These are phyloP conservation scores for Drosophila prosaltans DNA, from an alignment of 1,140 invertebrate genomes.

Conservation along the genomic window DNA sequence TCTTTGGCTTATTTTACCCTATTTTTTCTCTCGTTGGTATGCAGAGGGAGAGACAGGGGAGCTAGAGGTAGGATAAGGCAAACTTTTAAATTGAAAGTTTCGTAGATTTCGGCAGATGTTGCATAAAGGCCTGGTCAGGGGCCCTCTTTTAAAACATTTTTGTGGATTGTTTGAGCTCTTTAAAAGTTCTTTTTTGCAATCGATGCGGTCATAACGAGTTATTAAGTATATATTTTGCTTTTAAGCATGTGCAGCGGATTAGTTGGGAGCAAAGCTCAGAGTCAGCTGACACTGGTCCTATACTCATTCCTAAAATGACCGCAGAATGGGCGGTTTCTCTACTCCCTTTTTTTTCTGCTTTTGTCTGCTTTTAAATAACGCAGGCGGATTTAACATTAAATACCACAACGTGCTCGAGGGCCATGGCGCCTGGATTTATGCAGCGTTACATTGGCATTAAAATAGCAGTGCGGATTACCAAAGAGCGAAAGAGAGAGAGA, in stretches of 20 bases:
- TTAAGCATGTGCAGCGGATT: constrained; percentile 43
- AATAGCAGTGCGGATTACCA: constrained; percentile 61
- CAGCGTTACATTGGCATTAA: constrained; percentile 73
- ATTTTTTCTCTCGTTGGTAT: too few species aligned
- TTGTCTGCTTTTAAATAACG: constrained; percentile 26
- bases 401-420: constrained; percentile 67
- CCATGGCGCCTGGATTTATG: constrained; percentile 69
- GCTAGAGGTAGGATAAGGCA: background rate
- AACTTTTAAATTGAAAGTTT: constrained; percentile 74
- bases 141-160: background rate
- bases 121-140: constrained; percentile 29
- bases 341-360: background rate
- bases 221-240: constrained; percentile 36
- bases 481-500: background rate
- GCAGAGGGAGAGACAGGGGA: too few species aligned
- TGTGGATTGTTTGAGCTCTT: constrained; percentile 1
- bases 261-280: constrained; percentile 45
- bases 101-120: constrained; percentile 49
- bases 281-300: constrained; percentile 19
- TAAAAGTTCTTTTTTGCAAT: constrained; percentile 1
- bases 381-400: constrained; percentile 59
- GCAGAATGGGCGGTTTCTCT: background rate
- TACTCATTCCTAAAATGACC: constrained; percentile 6
- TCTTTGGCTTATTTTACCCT: background rate
- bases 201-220: constrained; percentile 44